Evolutionary conservation across 2,113 vertebrate genomes (phyloP), one percentile per base, ranked within the genome.

Genomic region (Xyliphius kryptos): DNA sequence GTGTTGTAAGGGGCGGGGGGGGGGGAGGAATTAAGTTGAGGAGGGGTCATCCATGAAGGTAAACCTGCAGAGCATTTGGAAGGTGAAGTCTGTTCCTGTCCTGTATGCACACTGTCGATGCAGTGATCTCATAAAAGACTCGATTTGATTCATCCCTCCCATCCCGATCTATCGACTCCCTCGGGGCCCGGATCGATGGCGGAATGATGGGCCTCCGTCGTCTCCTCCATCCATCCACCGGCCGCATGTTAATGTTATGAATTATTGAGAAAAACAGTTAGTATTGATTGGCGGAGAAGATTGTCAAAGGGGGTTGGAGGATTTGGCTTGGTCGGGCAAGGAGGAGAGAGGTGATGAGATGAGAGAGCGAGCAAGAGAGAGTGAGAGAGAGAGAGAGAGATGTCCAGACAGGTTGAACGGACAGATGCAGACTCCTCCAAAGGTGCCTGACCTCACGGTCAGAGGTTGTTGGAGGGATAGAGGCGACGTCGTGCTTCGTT

Each of bases 221-320:
- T 89, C 86, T 86, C 79, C 75, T 73, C 80, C 84, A 86, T 87
- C 86, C 83, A 86, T 88, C 85, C 76, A 74, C 81, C 82, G 84
- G 87, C 83, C 81, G 80, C 86, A 89, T 87, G 87, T 87, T 89
- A 89, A 89, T 88, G 84, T 87, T 88, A 87, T 89, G 86, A 88
- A 89, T 89, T 89, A 89, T 88, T 83, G 87, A 87, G 84, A 86
- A 85, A 87, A 60, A 85, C 83, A 84, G 85, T 87, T 86, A 85
- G 83, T 89, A 89, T 89, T 85, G 87, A 89, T 87, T 80, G 81
- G 79, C 64, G 59, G 37, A 72, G 66, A 61, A 80, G 83, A 89
- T 87, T 87, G 86, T 85, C 82, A 84, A 81, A 81, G 80, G 80
- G 80, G 72, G 70, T 67, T 67, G 70, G 61, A 78, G 67, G 12